phyloP scores from a whole-genome alignment of 2,888 invertebrate species.

The Lapara coniferarum region DNA sequence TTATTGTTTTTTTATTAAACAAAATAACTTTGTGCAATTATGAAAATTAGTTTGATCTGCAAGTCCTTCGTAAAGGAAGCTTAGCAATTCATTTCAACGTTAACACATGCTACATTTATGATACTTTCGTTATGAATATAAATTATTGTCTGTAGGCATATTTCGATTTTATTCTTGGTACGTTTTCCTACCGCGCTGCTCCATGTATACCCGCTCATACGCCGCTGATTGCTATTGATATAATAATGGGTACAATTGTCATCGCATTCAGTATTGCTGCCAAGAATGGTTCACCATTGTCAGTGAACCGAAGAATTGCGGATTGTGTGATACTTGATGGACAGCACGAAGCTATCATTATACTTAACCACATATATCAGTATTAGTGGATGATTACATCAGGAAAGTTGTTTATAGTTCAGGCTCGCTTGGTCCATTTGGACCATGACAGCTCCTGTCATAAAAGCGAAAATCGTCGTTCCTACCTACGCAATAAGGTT shows the following conservation, averaged over 20 bases:
- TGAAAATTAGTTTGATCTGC: not conserved
- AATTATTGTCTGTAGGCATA: constrained; percentile 61
- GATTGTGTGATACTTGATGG: not conserved
- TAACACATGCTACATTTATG: constrained; percentile 32
- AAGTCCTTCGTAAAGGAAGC: not conserved
- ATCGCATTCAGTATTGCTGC: constrained; percentile 55
- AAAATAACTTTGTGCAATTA: constrained; percentile 1
- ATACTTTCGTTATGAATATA: constrained; percentile 54
- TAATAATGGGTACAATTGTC: constrained; percentile 65
- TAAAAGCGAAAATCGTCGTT: too few relatives aligned
- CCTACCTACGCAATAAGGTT: too few relatives aligned
- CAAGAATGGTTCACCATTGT: constrained; percentile 71
- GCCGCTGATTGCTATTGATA: constrained; percentile 75
- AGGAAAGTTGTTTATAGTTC: constrained; percentile 18
- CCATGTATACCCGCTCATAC: constrained; percentile 55
- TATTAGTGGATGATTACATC: constrained; percentile 14
- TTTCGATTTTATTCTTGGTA: constrained; percentile 54
- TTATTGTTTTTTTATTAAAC: too few relatives aligned
- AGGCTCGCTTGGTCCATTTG: too few relatives aligned
- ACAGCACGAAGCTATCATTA: constrained; percentile 14
- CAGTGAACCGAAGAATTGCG: constrained; percentile 66
- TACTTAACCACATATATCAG: constrained; percentile 10
- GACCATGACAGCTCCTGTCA: too few relatives aligned
- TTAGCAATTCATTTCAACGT: constrained; percentile 17
- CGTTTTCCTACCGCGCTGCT: constrained; percentile 58